These are phyloP conservation scores for Mimumesa dahlbomi DNA, from an alignment of 2,888 invertebrate species.

Conservation along the genomic window DNA sequence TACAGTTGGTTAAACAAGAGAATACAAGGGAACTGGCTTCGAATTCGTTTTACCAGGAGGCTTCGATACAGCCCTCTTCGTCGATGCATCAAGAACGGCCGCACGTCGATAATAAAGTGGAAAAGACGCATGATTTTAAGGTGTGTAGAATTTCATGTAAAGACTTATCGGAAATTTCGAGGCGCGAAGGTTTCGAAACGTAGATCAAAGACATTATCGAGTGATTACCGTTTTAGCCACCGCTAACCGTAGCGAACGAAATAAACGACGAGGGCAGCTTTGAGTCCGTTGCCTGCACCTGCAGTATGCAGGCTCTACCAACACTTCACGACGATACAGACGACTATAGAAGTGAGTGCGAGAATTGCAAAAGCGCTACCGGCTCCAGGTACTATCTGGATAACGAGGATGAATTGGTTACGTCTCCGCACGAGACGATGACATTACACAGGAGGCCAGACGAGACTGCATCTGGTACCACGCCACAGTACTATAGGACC, in stretches of 20 bases:
- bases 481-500: constrained; percentile 83
- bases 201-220: background rate
- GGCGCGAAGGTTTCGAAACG: no score
- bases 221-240: constrained; percentile 63
- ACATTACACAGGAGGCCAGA: constrained; percentile 84
- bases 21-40: no score
- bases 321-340: constrained; percentile 83
- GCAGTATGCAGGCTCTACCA: constrained; percentile 78
- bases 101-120: constrained; percentile 45
- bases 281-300: constrained; percentile 77
- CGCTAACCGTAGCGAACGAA: constrained; percentile 73
- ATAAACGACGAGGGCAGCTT: constrained; percentile 78
- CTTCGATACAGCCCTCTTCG: constrained; percentile 42
- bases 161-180: no score
- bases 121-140: constrained; percentile 58
- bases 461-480: constrained; percentile 79
- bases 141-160: no score
- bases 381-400: constrained; percentile 85
- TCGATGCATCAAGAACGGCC: constrained; percentile 51
- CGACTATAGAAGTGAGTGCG: constrained; percentile 91
- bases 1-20: background rate
- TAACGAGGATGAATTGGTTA: constrained; percentile 83
- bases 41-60: no score
- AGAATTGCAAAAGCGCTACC: constrained; percentile 90
- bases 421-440: constrained; percentile 85